Conservation (phyloP, 2,113 vertebrate genomes). For the Hippopotamus amphibius region DNA sequence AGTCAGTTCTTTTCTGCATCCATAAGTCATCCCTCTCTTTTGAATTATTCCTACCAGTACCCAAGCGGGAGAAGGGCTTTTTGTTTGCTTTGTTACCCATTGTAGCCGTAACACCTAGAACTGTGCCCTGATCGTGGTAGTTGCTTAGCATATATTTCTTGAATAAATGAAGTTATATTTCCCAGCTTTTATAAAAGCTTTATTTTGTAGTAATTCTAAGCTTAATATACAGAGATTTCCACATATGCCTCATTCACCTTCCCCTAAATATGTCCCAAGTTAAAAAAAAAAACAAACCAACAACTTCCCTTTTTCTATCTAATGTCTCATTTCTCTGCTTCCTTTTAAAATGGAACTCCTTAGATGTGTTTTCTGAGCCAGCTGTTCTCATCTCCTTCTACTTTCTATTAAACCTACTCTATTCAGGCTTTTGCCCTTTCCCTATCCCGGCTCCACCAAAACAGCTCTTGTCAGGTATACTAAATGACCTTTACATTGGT, state of each 20-base stretch:
- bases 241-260: neutral
- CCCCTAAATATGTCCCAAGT: neutral
- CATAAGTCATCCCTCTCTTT: neutral
- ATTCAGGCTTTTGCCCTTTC: neutral
- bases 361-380: neutral
- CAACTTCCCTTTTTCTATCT: neutral
- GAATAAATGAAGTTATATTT: neutral
- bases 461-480: neutral
- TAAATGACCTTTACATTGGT: neutral
- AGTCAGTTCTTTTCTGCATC: neutral
- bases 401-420: neutral
- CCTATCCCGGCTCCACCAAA: too few relatives aligned
- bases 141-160: neutral
- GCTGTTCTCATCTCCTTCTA: neutral
- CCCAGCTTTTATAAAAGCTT: neutral
- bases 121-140: neutral
- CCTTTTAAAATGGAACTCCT: neutral
- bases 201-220: constrained; percentile 7
- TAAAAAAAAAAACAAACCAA: neutral
- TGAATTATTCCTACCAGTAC: neutral
- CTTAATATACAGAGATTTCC: neutral
- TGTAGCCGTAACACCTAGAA: too few relatives aligned
- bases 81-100: neutral
- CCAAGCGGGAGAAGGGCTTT: neutral
- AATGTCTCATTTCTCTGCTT: neutral